Conservation (phyloP, 2,888 invertebrate genomes). For the Ornithoptera priamus region DNA sequence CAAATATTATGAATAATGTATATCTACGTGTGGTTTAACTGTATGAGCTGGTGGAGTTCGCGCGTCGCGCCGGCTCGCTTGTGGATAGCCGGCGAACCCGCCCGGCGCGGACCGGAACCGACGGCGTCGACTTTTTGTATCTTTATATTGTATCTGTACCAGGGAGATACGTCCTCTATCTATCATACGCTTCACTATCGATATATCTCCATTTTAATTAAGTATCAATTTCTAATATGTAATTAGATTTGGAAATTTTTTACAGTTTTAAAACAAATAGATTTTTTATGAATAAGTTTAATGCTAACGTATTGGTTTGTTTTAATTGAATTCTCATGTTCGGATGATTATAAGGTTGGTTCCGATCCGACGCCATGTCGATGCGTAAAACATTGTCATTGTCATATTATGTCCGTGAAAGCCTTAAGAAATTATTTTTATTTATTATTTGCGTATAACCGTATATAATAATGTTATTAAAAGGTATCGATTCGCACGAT, state of each 20-base stretch:
- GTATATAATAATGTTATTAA: slow-evolving; percentile 8
- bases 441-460: not conserved
- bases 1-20: slow-evolving; percentile 75
- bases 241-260: too few species aligned
- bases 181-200: too few species aligned
- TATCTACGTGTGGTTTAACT: slow-evolving; percentile 69
- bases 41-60: slow-evolving; percentile 51
- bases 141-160: slow-evolving; percentile 5
- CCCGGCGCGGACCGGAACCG: slow-evolving; percentile 3
- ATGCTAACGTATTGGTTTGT: too few species aligned
- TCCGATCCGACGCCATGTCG: slow-evolving; percentile 9
- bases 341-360: slow-evolving; percentile 3
- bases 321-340: too few species aligned
- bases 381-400: not conserved
- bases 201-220: too few species aligned
- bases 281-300: too few species aligned
- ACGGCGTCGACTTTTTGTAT: slow-evolving; percentile 5
- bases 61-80: slow-evolving; percentile 51
- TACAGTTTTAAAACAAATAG: too few species aligned
- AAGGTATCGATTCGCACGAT: slow-evolving; percentile 1
- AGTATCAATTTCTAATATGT: too few species aligned
- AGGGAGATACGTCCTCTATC: too few species aligned
- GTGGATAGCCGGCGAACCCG: slow-evolving; percentile 49
- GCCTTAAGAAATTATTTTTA: slow-evolving; percentile 7
- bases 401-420: not conserved